A percentile compares a stretch with the other conserved stretches of the same genome.
Evolutionary conservation across 2,113 vertebrate genomes (phyloP).

Genomic region (Tragelaphus buxtoni): DNA sequence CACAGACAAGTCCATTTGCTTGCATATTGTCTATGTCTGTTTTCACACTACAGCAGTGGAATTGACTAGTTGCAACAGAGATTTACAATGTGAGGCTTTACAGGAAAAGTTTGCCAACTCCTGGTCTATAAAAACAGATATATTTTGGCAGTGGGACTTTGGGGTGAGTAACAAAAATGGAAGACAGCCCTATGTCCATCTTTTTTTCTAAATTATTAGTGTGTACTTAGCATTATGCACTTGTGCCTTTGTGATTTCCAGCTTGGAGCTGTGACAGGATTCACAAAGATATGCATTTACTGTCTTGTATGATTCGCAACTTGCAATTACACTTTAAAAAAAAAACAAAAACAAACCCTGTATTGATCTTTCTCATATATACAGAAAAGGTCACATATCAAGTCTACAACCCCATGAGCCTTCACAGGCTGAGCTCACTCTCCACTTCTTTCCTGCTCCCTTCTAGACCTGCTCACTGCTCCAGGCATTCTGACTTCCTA

Average conservation of each 20-base stretch:
- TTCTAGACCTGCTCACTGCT: neutral
- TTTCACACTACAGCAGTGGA: neutral
- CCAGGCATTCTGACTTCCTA: neutral
- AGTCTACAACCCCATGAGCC: neutral
- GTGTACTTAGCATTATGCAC: neutral
- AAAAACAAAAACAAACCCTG: too few species aligned
- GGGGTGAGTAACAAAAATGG: neutral
- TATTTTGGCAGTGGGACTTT: neutral
- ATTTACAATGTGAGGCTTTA: neutral
- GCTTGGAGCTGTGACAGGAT: neutral
- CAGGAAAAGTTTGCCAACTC: neutral
- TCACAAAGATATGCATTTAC: neutral
- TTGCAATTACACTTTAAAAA: neutral
- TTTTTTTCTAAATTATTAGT: neutral
- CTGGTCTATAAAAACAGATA: neutral
- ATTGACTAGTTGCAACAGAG: neutral
- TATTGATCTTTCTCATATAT: neutral
- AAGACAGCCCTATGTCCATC: neutral
- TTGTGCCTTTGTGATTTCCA: neutral
- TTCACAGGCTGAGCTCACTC: neutral
- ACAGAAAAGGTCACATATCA: neutral
- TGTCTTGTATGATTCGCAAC: neutral
- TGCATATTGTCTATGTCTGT: neutral
- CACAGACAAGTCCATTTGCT: neutral
- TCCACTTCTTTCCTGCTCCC: neutral